Evolutionary conservation across 2,888 invertebrate genomes (phyloP).

Genomic region (Mesoligia furuncula): DNA sequence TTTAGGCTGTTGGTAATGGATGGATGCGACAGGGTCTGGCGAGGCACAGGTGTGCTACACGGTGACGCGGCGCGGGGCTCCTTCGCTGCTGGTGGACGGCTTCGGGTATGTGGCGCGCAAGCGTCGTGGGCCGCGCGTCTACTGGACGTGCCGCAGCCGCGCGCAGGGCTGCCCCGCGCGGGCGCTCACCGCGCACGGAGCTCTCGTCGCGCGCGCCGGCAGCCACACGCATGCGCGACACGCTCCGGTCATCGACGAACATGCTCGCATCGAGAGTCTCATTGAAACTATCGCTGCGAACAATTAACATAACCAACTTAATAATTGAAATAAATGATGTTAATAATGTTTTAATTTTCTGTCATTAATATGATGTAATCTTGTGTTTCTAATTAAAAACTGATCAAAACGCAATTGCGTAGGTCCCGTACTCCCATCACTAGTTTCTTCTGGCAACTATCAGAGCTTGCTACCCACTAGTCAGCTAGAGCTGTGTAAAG

Average conservation of each 20-base stretch:
- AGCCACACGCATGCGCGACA: slow-evolving; percentile 80
- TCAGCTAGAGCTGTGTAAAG: slow-evolving; percentile 4
- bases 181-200: slow-evolving; percentile 83
- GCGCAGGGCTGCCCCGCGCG: slow-evolving; percentile 80
- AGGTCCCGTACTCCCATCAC: neutral
- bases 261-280: slow-evolving; percentile 83
- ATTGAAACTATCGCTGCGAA: slow-evolving; percentile 80
- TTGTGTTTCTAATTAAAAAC: slow-evolving; percentile 14
- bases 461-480: slow-evolving; percentile 5
- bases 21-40: slow-evolving; percentile 69
- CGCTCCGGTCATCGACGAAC: slow-evolving; percentile 71
- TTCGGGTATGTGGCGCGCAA: slow-evolving; percentile 84
- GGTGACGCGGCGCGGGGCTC: slow-evolving; percentile 86
- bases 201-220: slow-evolving; percentile 73
- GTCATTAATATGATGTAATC: neutral
- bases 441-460: neutral
- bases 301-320: slow-evolving; percentile 36
- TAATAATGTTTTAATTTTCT: slow-evolving; percentile 16
- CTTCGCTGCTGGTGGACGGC: slow-evolving; percentile 83
- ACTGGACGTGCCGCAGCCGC: slow-evolving; percentile 86
- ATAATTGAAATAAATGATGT: slow-evolving; percentile 26
- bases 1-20: slow-evolving; percentile 34
- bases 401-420: neutral
- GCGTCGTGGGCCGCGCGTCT: slow-evolving; percentile 83
- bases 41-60: slow-evolving; percentile 79